A percentile compares a stretch with the other conserved stretches of the same genome.
These are phyloP conservation scores for Rana temporaria DNA, from an alignment of 2,113 vertebrate species.

Conservation along the genomic window DNA sequence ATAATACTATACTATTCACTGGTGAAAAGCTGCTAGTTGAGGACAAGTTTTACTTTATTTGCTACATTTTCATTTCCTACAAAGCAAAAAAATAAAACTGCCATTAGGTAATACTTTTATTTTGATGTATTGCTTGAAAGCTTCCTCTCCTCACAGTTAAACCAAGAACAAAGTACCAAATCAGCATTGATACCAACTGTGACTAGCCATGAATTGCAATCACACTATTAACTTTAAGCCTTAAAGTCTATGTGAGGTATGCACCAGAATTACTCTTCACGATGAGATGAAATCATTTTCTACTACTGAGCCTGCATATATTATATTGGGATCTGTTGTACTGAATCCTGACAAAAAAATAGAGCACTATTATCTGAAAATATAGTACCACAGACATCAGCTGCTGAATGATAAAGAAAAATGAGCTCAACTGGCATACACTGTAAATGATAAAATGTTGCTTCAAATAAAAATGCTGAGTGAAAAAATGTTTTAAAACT, in stretches of 20 bases:
- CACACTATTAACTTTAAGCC: conserved; percentile 50
- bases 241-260: conserved; percentile 46
- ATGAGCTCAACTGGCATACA: conserved; percentile 38
- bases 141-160: conserved; percentile 45
- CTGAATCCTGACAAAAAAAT: conserved; percentile 27
- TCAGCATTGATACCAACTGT: conserved; percentile 44
- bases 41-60: conserved; percentile 39
- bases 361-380: conserved; percentile 43
- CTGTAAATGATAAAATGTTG: conserved; percentile 26
- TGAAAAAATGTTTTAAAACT: conserved; percentile 12
- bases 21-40: neutral
- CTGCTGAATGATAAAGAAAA: conserved; percentile 39
- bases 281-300: conserved; percentile 53
- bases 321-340: conserved; percentile 33
- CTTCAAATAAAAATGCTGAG: conserved; percentile 30
- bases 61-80: conserved; percentile 24
- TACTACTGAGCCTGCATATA: conserved; percentile 38
- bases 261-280: conserved; percentile 42
- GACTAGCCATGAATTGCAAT: conserved; percentile 52
- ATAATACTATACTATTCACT: conserved; percentile 16
- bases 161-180: conserved; percentile 42
- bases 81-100: conserved; percentile 41
- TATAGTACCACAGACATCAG: conserved; percentile 39
- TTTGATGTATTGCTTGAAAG: conserved; percentile 48
- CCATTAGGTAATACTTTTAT: conserved; percentile 47